phyloP scores from a whole-genome alignment of 2,113 vertebrate genomes.

The Bufo bufo region DNA sequence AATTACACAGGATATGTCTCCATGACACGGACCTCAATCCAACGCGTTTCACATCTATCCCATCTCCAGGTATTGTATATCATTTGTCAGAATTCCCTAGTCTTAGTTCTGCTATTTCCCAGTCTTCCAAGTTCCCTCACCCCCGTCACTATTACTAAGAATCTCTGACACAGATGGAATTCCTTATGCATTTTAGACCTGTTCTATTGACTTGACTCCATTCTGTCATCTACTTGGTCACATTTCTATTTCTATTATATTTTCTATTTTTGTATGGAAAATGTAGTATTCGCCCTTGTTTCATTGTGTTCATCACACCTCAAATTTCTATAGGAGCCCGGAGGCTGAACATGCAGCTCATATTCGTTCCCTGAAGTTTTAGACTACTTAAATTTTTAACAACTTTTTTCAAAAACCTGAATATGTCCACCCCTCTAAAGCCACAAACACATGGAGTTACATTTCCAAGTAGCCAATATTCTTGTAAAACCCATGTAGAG shows the following conservation, averaged over 20 bases:
- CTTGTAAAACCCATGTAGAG: no score
- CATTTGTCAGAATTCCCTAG: slow-evolving; percentile 3
- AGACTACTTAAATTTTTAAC: no score
- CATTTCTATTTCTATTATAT: neutral
- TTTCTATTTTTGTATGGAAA: neutral
- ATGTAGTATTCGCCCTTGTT: no score
- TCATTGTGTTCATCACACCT: no score
- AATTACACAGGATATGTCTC: neutral
- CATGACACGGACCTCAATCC: neutral
- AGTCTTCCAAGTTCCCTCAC: neutral
- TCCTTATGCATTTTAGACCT: neutral
- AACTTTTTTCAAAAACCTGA: no score
- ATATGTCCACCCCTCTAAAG: no score
- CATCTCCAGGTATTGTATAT: neutral
- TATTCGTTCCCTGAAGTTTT: no score
- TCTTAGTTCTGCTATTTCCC: neutral
- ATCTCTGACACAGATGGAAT: neutral
- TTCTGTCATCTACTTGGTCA: neutral
- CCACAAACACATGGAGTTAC: no score
- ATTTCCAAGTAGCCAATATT: no score
- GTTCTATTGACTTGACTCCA: neutral
- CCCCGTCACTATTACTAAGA: neutral
- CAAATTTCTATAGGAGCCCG: no score
- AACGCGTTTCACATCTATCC: neutral
- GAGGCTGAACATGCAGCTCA: no score